These are phyloP conservation scores for Dicycla oo DNA, from an alignment of 2,888 invertebrate species.

Conservation along the genomic window DNA sequence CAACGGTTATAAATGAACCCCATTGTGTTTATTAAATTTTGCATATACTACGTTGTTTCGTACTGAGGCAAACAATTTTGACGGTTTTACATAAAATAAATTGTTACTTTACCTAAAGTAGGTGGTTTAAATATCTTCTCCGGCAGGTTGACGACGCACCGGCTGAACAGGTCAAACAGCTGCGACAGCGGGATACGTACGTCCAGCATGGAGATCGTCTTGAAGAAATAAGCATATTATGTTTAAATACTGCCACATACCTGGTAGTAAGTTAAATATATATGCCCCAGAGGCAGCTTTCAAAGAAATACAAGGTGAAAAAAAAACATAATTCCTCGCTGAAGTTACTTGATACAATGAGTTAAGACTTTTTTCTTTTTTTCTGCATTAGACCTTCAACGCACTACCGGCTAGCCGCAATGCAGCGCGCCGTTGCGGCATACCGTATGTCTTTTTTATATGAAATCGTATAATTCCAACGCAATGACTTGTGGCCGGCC, in stretches of 20 bases:
- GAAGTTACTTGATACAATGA: not conserved
- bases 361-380: too few species aligned
- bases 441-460: too few species aligned
- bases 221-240: slow-evolving; percentile 67
- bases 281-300: not conserved
- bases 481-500: too few species aligned
- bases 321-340: not conserved
- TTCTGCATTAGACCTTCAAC: too few species aligned
- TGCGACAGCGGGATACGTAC: slow-evolving; percentile 97
- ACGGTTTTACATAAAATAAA: not conserved
- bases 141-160: slow-evolving; percentile 93
- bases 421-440: too few species aligned
- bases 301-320: not conserved
- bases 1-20: not conserved
- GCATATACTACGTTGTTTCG: not conserved
- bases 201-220: slow-evolving; percentile 96
- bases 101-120: slow-evolving; percentile 67
- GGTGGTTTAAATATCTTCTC: slow-evolving; percentile 84
- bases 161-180: slow-evolving; percentile 97
- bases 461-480: too few species aligned
- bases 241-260: not conserved
- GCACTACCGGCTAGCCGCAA: too few species aligned
- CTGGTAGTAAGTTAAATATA: not conserved
- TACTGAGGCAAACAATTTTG: too few species aligned
- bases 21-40: not conserved